phyloP scores from a whole-genome alignment of 2,113 vertebrate species.

The Hiodon alosoides region DNA sequence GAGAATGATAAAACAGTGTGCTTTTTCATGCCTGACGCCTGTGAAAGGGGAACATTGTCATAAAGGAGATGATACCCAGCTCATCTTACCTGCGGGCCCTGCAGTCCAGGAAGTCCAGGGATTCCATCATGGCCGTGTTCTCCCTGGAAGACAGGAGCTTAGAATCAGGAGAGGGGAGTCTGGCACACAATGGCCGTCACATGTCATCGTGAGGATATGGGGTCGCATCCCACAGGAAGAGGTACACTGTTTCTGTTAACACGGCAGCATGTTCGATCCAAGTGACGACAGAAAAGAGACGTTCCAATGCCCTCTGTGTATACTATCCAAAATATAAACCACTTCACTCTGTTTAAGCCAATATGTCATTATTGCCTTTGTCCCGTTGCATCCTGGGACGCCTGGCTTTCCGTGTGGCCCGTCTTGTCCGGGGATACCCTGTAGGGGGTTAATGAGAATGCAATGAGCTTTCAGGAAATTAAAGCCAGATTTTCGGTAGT shows the following conservation, averaged over 20 bases:
- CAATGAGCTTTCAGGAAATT: not conserved
- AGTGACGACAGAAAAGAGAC: not conserved
- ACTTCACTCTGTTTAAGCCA: not conserved
- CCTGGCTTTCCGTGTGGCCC: constrained; percentile 71
- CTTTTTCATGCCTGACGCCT: too few species aligned
- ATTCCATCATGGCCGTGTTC: constrained; percentile 54
- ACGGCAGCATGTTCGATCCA: too few species aligned
- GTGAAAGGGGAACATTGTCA: too few species aligned
- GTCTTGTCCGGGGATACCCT: constrained; percentile 78
- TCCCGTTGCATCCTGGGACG: constrained; percentile 77
- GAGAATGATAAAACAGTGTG: too few species aligned
- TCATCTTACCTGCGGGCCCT: constrained; percentile 76
- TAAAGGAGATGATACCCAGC: not conserved
- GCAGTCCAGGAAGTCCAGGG: constrained; percentile 71
- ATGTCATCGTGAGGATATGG: not conserved
- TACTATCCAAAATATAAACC: not conserved
- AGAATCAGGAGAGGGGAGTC: not conserved
- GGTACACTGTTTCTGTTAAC: too few species aligned
- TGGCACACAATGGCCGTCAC: too few species aligned
- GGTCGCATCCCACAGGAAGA: not conserved
- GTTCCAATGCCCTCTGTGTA: not conserved
- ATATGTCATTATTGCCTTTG: constrained; percentile 61
- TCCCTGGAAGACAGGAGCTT: constrained; percentile 18
- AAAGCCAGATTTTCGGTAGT: not conserved
- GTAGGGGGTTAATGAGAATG: constrained; percentile 13